Percentiles rank a stretch among this genome's conserved stretches.
These are phyloP conservation scores for Euwallacea similis DNA, from an alignment of 1,140 invertebrate species.

Conservation along the genomic window DNA sequence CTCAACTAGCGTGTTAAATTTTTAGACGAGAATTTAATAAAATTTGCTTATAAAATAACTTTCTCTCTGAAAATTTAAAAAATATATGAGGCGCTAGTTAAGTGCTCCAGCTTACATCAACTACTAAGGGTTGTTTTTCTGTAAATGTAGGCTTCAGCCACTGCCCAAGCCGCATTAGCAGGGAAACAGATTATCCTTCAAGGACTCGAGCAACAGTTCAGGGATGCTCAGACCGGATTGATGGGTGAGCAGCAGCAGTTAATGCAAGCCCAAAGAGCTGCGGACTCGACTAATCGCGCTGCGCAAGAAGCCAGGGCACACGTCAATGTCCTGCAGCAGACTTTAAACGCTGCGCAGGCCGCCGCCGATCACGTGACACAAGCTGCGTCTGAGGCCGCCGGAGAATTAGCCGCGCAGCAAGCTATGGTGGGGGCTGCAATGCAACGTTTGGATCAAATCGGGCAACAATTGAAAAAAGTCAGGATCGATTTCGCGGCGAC, in stretches of 20 bases:
- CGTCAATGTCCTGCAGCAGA: conserved; percentile 58
- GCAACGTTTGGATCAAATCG: conserved; percentile 61
- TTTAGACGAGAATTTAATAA: no score
- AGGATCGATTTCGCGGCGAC: conserved; percentile 70
- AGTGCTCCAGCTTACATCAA: no score
- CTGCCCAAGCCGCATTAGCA: conserved; percentile 68
- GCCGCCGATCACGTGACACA: conserved; percentile 67
- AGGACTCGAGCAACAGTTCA: conserved; percentile 67
- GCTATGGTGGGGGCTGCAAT: conserved; percentile 70
- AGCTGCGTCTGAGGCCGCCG: conserved; percentile 66
- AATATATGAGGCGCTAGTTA: no score
- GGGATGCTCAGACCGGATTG: conserved; percentile 64
- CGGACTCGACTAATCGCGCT: conserved; percentile 63
- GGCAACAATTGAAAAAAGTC: conserved; percentile 64
- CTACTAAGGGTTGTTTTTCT: not conserved
- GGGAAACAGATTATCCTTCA: conserved; percentile 65
- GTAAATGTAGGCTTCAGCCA: conserved; percentile 58
- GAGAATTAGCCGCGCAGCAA: conserved; percentile 69
- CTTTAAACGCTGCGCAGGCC: conserved; percentile 68
- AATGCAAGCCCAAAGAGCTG: conserved; percentile 66
- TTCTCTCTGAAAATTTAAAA: no score
- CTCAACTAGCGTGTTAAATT: no score
- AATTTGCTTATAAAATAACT: no score
- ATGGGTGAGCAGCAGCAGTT: conserved; percentile 68
- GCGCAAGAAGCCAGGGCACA: conserved; percentile 70